Evolutionary conservation across 2,888 invertebrate genomes (phyloP).

Genomic region (Augochlorella aurata): DNA sequence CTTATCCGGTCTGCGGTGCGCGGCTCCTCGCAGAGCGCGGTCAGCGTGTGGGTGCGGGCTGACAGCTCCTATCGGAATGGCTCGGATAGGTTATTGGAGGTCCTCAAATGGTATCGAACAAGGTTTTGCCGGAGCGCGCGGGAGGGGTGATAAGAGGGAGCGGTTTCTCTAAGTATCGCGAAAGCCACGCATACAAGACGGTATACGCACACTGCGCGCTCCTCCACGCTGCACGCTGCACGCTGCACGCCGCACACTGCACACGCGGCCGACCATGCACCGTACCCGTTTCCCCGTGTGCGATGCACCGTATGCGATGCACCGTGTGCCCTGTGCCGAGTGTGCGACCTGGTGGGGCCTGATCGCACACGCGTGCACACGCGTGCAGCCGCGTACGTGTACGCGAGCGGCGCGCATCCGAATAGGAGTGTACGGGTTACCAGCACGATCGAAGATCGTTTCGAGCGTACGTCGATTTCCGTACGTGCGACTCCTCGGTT

Average conservation of each 20-base stretch:
- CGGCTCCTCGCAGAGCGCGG: slow-evolving; percentile 50
- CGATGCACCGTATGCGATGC: neutral
- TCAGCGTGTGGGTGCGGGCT: slow-evolving; percentile 74
- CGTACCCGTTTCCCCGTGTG: no score
- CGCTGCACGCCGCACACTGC: neutral
- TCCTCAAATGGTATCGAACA: slow-evolving; percentile 79
- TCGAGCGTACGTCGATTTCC: slow-evolving; percentile 43
- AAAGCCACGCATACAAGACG: slow-evolving; percentile 42
- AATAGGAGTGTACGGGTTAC: slow-evolving; percentile 32
- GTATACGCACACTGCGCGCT: slow-evolving; percentile 24
- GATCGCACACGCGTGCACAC: neutral
- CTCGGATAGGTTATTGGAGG: slow-evolving; percentile 77
- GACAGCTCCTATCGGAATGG: slow-evolving; percentile 77
- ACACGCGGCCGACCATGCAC: no score
- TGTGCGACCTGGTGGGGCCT: neutral
- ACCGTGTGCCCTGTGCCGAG: neutral
- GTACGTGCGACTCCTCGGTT: slow-evolving; percentile 26
- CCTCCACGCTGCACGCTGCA: neutral
- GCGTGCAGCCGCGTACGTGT: neutral
- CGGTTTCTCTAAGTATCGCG: slow-evolving; percentile 66
- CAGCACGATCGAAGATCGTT: slow-evolving; percentile 35
- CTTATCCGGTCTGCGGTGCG: slow-evolving; percentile 57
- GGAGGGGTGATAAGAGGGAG: slow-evolving; percentile 70
- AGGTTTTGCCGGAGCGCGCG: slow-evolving; percentile 64
- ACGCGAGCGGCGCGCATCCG: slow-evolving; percentile 23